phyloP scores from a whole-genome alignment of 2,797 vertebrate species.

The Anisognathus igniventris region DNA sequence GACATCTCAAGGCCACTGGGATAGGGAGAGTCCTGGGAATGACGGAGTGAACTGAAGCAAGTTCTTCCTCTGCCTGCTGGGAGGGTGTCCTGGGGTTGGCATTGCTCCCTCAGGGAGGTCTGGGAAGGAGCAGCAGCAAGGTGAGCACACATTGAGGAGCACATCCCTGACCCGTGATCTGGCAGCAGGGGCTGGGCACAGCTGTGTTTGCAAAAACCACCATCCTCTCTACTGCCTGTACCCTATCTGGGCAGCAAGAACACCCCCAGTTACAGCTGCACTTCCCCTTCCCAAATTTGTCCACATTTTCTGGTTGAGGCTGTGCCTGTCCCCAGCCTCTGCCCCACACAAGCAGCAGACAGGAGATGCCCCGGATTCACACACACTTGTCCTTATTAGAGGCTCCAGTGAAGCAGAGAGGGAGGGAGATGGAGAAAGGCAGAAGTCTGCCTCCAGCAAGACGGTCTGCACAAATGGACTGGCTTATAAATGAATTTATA shows the following conservation, averaged over 20 bases:
- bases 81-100: background rate
- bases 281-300: background rate
- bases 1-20: background rate
- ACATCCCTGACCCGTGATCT: rapidly evolving
- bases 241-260: background rate
- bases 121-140: background rate
- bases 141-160: rapidly evolving
- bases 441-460: slow-evolving; percentile 43
- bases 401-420: background rate
- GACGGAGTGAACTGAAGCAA: background rate
- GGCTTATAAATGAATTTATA: slow-evolving; percentile 71
- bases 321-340: background rate
- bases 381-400: background rate
- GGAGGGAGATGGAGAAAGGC: background rate
- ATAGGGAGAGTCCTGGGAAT: background rate
- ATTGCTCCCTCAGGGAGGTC: rapidly evolving
- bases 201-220: background rate
- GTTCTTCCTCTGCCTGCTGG: background rate
- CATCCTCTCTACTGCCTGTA: background rate
- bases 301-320: background rate
- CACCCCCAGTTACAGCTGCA: background rate
- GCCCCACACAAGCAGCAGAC: background rate
- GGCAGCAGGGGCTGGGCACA: background rate
- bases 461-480: slow-evolving; percentile 42
- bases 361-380: background rate